Evolutionary conservation across 2,888 invertebrate species (phyloP).

Genomic region (Scaptomyza reducta): DNA sequence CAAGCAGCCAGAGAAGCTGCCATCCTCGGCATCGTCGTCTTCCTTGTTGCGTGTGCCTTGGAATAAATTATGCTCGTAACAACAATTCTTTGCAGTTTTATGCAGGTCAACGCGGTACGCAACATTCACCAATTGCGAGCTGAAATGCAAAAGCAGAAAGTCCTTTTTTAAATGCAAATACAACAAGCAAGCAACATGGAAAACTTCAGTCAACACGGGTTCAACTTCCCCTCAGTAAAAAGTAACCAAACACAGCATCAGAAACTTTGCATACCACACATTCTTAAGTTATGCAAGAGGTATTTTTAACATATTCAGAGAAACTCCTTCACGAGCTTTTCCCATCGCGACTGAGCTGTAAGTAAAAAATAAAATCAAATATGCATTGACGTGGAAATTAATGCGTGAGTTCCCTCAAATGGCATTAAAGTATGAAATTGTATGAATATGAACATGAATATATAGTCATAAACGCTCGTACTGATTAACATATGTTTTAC

Average conservation of each 20-base stretch:
- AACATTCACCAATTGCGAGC: constrained; percentile 4
- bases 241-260: background rate
- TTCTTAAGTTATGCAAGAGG: background rate
- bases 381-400: constrained; percentile 71
- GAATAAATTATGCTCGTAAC: constrained; percentile 63
- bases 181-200: constrained; percentile 11
- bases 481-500: constrained; percentile 8
- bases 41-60: constrained; percentile 14
- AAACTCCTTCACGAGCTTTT: constrained; percentile 31
- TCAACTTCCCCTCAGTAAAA: constrained; percentile 1
- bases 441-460: constrained; percentile 16
- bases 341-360: constrained; percentile 42
- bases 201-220: background rate
- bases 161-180: constrained; percentile 52
- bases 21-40: background rate
- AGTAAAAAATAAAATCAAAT: constrained; percentile 70
- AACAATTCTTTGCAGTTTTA: constrained; percentile 63
- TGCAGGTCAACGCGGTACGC: constrained; percentile 64
- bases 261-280: background rate
- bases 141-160: constrained; percentile 15
- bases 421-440: constrained; percentile 36
- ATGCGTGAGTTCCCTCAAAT: constrained; percentile 51
- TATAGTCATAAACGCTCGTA: constrained; percentile 5
- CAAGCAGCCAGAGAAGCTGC: constrained; percentile 13
- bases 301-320: constrained; percentile 26